phyloP scores from a whole-genome alignment of 2,113 vertebrate genomes.

The Paratilapia polleni region DNA sequence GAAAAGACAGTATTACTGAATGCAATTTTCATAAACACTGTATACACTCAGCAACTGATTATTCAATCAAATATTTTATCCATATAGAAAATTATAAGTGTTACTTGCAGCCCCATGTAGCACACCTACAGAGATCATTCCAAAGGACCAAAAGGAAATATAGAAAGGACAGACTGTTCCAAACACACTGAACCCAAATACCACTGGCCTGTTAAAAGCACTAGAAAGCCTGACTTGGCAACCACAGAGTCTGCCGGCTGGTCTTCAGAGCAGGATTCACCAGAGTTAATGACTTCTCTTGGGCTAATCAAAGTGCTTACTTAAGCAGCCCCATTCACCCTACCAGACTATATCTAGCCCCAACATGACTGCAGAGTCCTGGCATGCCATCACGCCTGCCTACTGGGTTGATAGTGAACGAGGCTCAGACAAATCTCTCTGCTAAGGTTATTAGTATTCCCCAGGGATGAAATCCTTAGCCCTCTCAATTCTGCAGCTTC shows the following conservation, averaged over 20 bases:
- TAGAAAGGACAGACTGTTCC: background rate
- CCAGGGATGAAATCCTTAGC: slow-evolving; percentile 36
- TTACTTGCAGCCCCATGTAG: background rate
- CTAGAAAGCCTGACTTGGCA: slow-evolving; percentile 7
- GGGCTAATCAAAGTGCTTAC: slow-evolving; percentile 36
- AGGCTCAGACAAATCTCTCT: slow-evolving; percentile 45
- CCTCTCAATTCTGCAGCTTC: slow-evolving; percentile 36
- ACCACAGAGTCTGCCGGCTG: background rate
- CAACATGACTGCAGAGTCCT: slow-evolving; percentile 20
- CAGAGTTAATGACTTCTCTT: slow-evolving; percentile 39
- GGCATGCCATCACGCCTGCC: slow-evolving; percentile 31
- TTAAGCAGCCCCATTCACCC: slow-evolving; percentile 15
- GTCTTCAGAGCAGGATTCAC: slow-evolving; percentile 26
- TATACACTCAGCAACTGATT: background rate
- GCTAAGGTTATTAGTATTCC: slow-evolving; percentile 53
- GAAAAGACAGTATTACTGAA: background rate
- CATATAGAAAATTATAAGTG: background rate
- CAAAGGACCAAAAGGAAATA: background rate
- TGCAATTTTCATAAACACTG: too few species aligned
- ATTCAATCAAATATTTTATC: too few species aligned
- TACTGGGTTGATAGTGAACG: slow-evolving; percentile 18
- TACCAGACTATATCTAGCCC: slow-evolving; percentile 2
- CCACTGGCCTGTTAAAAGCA: slow-evolving; percentile 5
- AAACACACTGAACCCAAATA: background rate
- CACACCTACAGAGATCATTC: background rate